phyloP scores from a whole-genome alignment of 2,113 vertebrate species.

The Micromys minutus region DNA sequence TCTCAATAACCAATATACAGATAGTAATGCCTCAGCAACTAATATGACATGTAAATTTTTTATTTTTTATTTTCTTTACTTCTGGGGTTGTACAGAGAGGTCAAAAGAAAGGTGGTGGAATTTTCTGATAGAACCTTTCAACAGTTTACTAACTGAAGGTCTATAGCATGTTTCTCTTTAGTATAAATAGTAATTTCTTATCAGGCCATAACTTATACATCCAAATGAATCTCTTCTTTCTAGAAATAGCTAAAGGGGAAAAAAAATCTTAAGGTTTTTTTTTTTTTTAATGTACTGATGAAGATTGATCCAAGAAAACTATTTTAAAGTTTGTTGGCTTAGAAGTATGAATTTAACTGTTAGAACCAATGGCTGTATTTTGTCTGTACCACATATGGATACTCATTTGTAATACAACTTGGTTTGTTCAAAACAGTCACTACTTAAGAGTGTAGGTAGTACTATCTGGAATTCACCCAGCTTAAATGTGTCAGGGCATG shows the following conservation, averaged over 20 bases:
- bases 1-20: neutral
- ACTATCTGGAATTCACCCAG: neutral
- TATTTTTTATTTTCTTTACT: conserved; percentile 59
- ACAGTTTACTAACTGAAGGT: neutral
- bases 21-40: neutral
- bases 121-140: neutral
- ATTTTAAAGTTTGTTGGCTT: conserved; percentile 59
- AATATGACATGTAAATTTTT: neutral
- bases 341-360: conserved; percentile 34
- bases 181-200: conserved; percentile 46
- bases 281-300: conserved; percentile 41
- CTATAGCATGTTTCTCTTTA: neutral
- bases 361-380: conserved; percentile 51
- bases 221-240: conserved; percentile 48
- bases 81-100: neutral
- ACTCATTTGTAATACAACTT: neutral
- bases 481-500: neutral
- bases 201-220: conserved; percentile 39
- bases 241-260: conserved; percentile 57
- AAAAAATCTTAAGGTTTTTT: conserved; percentile 5
- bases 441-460: neutral
- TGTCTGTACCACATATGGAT: neutral
- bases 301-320: conserved; percentile 49
- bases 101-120: neutral
- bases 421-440: conserved; percentile 33